Evolutionary conservation across 64 coral and sea anemone species (phyloP), one percentile per base, ranked within the genome.

Genomic region (Dendrophyllia cribrosa): DNA sequence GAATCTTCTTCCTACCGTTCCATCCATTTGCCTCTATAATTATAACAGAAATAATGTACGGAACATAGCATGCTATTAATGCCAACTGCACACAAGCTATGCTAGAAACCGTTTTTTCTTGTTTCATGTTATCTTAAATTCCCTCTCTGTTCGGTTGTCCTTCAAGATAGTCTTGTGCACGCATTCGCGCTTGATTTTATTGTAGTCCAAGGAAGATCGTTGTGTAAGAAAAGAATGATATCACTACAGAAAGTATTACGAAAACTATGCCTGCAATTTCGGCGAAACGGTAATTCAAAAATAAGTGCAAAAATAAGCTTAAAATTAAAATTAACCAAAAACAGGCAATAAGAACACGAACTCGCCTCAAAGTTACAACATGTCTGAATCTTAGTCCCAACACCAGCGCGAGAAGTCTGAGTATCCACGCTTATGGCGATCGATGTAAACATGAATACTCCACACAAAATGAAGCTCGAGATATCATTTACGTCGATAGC

Each of bases 341-440:
- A 8, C 16, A 52, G 0, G 45, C 14, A 2, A 76, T 8, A n/a
- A 76, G 17, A n/a, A 47, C 19, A n/a, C 74, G 74, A 52, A 76
- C 17, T 76, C 74, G 74, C 17, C 19, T 10, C 15, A 50, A n/a
- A 48, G 74, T 52, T 51, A 76, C 74, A 76, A 76, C 45, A 3
- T 21, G 7, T 51, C 74, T 51, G 49, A 51, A 52, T 51, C 74
- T 51, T 4, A 76, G 46, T 12, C 74, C 74, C 17, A 51, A 52
- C 43, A 16, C 14, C 44, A 74, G 14, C 4, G 71, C 71, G 1
- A 49, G 13, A 2, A 74, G 71, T 74, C 71, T 74, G 71, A n/a
- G n/a, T n/a, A n/a, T 74, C 71, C 10, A 74, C 71, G 44, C 71
- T 74, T 74, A 74, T 74, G 43, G 71, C 74, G 74, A 4, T 51